Evolutionary conservation across 2,113 vertebrate species (phyloP), one percentile per base, ranked within the genome.

Genomic region (Lota lota): DNA sequence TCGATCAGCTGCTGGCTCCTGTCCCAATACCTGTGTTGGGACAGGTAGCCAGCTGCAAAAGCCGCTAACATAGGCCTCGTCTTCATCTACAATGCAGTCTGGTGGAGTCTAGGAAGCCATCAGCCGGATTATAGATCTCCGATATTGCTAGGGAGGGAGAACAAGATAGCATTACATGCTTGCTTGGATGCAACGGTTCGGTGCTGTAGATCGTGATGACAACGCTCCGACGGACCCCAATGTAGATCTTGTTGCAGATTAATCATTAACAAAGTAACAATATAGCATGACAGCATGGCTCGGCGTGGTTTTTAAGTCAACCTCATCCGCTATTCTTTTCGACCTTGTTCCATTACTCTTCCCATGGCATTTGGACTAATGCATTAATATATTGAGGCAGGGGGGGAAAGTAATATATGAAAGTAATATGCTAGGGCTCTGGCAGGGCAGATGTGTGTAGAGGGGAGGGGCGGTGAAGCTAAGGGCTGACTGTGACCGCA

Each of bases 1-100:
- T 87, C 84, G 87, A 90, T 90, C 86, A 83, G 76, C 66, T 19
- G 2, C 68, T 68, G 80, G 80, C 85, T 87, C 78, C 86, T 81
- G 67, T n/a, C n/a, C n/a, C n/a, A n/a, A 71, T 78, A 86, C 86
- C 84, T 85, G 79, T 80, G 83, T 83, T 6, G 40, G 5, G 63
- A 66, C 70, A 83, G 79, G 77, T 83, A 86, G 78, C 64, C 28
- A 74, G 76, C 76, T 56, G 53, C 36, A 60, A 21, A 68, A 71
- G 20, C 3, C 33, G 63, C 72, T 50, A 58, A 14, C 7, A 64
- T 21, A 47, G 67, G 54, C 65, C 66, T 61, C 68, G 36, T 75
- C 62, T 73, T 7, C 33, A 20, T 51, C 66, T 70, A 64, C 64
- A 63, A 59, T 61, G 66, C 40, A 72, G 75, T 36, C 7, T 14